Conservation (phyloP, 37 sponge, comb jelly and placozoan species). For the Hormiphora californensis region DNA sequence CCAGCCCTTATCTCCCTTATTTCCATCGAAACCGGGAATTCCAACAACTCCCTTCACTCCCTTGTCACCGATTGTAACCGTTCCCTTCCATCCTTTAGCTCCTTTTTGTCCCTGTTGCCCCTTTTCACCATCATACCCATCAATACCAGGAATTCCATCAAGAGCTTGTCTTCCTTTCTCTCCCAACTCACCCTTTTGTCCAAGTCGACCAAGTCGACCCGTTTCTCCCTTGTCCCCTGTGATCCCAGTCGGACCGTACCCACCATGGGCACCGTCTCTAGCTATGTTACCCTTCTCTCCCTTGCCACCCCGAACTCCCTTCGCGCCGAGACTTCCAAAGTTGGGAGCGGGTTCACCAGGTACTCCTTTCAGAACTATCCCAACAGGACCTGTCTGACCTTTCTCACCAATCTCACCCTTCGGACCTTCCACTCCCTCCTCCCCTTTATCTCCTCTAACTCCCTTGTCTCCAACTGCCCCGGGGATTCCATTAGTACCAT, state of each 20-base stretch:
- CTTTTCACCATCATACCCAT: neutral
- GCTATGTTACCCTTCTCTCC: neutral
- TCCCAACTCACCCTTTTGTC: neutral
- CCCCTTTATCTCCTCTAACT: neutral
- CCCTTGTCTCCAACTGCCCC: neutral
- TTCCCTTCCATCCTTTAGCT: constrained; percentile 7
- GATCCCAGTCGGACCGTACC: neutral
- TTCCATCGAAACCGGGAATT: neutral
- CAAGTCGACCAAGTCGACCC: neutral
- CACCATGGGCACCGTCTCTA: neutral
- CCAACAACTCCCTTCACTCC: neutral
- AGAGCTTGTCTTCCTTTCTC: neutral
- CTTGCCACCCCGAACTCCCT: neutral
- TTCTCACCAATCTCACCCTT: neutral
- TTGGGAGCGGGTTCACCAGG: neutral
- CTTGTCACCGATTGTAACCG: constrained; percentile 8
- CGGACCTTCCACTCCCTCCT: neutral
- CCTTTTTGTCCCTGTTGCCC: constrained; percentile 8
- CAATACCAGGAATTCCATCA: neutral
- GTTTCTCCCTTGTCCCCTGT: neutral
- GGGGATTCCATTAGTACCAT: constrained; percentile 9
- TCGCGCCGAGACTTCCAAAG: neutral
- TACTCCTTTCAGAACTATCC: constrained; percentile 4
- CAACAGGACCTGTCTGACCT: neutral
- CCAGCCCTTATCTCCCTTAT: neutral